A percentile compares a stretch with the other conserved stretches of the same genome.
Evolutionary conservation across 2,888 invertebrate genomes (phyloP).

Genomic region (Pachliopta kotzebuea): DNA sequence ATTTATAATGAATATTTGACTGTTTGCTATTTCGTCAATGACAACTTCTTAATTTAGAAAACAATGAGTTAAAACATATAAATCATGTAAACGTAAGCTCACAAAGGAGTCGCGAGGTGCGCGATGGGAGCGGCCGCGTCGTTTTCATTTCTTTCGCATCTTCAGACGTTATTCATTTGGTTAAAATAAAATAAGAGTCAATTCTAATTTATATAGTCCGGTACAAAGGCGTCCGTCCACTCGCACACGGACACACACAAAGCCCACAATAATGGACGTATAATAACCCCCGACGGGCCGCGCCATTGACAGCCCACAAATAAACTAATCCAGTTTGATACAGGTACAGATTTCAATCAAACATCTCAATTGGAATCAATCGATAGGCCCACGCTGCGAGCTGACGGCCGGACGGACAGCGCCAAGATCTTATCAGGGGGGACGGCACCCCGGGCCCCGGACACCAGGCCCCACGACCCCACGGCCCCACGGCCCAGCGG

Average conservation of each 20-base stretch:
- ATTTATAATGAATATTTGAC: no score
- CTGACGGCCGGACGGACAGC: slow-evolving; percentile 21
- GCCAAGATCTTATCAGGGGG: slow-evolving; percentile 18
- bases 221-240: no score
- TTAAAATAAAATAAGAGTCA: no score
- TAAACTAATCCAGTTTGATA: slow-evolving; percentile 28
- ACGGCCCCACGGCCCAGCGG: slow-evolving; percentile 3
- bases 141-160: no score
- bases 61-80: no score
- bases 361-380: slow-evolving; percentile 29
- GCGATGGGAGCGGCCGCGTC: no score
- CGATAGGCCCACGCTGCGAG: slow-evolving; percentile 27
- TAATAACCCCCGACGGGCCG: slow-evolving; percentile 14
- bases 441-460: background rate
- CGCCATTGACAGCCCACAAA: slow-evolving; percentile 24
- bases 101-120: no score
- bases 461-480: background rate
- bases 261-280: slow-evolving; percentile 16
- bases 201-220: no score
- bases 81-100: no score
- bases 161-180: no score
- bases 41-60: no score
- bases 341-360: slow-evolving; percentile 28
- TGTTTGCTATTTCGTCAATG: no score
- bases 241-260: background rate